Percentiles rank a stretch among this genome's conserved stretches.
Evolutionary conservation across 2,888 invertebrate species (phyloP).

Genomic region (Unio pictorum): DNA sequence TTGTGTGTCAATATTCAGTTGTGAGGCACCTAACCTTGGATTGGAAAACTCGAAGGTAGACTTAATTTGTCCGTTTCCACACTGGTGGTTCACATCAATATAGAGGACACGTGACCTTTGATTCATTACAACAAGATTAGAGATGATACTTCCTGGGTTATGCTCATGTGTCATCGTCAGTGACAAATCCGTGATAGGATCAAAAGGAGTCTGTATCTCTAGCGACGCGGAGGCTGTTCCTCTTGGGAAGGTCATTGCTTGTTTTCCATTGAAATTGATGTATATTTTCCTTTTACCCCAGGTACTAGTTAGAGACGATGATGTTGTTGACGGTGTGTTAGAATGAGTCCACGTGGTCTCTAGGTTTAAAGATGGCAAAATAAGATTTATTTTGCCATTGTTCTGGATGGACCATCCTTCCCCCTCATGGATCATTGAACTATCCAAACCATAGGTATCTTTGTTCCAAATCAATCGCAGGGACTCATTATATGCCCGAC

Average conservation of each 20-base stretch:
- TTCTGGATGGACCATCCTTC: constrained; percentile 35
- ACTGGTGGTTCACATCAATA: constrained; percentile 42
- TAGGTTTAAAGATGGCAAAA: constrained; percentile 32
- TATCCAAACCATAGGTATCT: constrained; percentile 24
- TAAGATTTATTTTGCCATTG: constrained; percentile 41
- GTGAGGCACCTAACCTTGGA: constrained; percentile 15
- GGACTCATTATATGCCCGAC: constrained; percentile 20
- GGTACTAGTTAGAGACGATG: constrained; percentile 11
- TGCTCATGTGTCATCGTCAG: too few relatives aligned
- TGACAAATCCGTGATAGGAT: too few relatives aligned
- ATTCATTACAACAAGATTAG: too few relatives aligned
- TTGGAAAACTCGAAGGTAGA: constrained; percentile 19
- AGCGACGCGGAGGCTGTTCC: constrained; percentile 28
- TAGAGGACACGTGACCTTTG: constrained; percentile 8
- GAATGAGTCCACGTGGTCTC: constrained; percentile 46
- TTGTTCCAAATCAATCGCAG: constrained; percentile 25
- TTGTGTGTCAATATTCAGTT: constrained; percentile 24
- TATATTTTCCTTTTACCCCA: constrained; percentile 30
- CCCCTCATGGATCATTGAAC: constrained; percentile 33
- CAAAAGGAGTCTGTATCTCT: constrained; percentile 25
- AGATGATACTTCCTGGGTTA: too few relatives aligned
- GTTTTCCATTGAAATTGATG: constrained; percentile 30
- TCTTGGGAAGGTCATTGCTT: constrained; percentile 19
- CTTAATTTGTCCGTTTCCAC: constrained; percentile 33
- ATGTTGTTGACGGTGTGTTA: too few relatives aligned